These are phyloP conservation scores for Colius striatus DNA, from an alignment of 2,113 vertebrate genomes.

Conservation along the genomic window DNA sequence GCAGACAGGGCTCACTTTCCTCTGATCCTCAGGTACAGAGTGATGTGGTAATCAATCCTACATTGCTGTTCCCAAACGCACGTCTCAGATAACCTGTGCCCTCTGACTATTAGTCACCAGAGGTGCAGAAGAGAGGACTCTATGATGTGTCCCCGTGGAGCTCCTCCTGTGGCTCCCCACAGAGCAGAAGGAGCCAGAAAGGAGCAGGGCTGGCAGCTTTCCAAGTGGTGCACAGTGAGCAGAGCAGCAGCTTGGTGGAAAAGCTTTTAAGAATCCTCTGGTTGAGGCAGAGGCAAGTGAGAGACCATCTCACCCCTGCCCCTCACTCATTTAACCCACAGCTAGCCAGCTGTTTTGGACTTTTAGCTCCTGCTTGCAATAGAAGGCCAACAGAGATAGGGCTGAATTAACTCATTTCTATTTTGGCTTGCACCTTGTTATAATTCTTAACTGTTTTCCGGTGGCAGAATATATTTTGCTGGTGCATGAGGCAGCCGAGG, in stretches of 20 bases:
- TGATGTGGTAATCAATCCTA: background rate
- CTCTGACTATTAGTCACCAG: background rate
- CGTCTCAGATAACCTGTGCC: background rate
- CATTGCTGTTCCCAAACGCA: background rate
- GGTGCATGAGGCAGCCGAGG: background rate
- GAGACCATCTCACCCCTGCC: background rate
- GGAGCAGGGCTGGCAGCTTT: background rate
- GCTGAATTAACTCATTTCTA: conserved; percentile 10
- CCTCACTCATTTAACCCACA: background rate
- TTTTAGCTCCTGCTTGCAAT: conserved; percentile 3
- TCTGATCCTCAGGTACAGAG: background rate
- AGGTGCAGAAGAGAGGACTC: background rate
- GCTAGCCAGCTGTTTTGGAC: background rate
- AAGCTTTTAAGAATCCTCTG: background rate
- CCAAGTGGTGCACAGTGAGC: background rate
- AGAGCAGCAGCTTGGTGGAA: background rate
- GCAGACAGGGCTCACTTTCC: background rate
- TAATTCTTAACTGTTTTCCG: background rate
- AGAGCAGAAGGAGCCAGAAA: background rate
- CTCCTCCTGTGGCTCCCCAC: background rate
- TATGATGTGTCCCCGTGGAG: background rate
- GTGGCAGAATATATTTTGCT: background rate
- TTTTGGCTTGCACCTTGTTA: background rate
- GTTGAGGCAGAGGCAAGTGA: background rate
- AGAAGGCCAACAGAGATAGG: background rate